Conservation (phyloP, 2,113 vertebrate species). For the Phocoena phocoena region DNA sequence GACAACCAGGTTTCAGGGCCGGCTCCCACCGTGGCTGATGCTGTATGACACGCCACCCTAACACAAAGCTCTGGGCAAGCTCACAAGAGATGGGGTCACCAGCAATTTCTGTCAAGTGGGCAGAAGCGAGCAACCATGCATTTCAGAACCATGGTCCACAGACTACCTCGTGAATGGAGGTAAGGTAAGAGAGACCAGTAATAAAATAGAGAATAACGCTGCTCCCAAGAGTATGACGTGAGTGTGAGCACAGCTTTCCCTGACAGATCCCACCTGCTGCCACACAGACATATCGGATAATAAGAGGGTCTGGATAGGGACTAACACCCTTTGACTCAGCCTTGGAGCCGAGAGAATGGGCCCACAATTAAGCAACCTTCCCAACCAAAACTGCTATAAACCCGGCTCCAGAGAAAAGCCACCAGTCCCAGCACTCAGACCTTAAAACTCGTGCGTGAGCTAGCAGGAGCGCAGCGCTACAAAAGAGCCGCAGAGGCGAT, state of each 20-base stretch:
- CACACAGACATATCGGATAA: rapidly evolving
- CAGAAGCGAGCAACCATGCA: background rate
- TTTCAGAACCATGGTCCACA: background rate
- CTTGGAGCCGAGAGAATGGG: background rate
- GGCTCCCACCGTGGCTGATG: rapidly evolving
- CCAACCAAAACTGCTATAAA: background rate
- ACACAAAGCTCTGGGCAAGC: too few relatives aligned
- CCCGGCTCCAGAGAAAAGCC: background rate
- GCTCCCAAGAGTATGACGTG: rapidly evolving
- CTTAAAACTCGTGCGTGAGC: background rate
- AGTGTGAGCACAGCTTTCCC: too few relatives aligned
- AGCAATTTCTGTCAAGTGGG: rapidly evolving
- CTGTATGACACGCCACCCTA: too few relatives aligned
- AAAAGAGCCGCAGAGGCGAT: background rate
- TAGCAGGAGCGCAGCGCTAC: rapidly evolving
- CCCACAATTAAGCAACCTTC: background rate
- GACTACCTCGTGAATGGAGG: background rate
- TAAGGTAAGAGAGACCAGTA: background rate
- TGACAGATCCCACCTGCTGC: background rate
- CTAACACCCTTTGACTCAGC: background rate
- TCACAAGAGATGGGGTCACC: too few relatives aligned
- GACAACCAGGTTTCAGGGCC: background rate
- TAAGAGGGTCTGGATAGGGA: background rate
- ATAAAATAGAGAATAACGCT: rapidly evolving
- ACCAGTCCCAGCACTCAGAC: background rate